Conservation (phyloP, 2,113 vertebrate species). For the Pelusios castaneus region DNA sequence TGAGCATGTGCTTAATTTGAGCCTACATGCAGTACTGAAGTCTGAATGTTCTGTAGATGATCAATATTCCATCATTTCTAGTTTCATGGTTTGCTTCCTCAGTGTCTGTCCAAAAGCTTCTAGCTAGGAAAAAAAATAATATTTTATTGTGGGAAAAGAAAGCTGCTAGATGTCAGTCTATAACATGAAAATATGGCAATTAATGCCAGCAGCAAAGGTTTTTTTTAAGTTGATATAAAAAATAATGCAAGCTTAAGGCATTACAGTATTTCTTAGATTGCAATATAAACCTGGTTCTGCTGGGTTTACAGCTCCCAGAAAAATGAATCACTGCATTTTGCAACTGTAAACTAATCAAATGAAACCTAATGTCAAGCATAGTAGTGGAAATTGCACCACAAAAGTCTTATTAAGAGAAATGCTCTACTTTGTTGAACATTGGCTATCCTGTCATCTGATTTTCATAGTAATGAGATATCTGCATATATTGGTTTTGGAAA, state of each 20-base stretch:
- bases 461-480: too few relatives aligned
- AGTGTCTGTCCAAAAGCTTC: neutral
- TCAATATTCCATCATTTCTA: neutral
- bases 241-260: neutral
- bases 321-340: neutral
- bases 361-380: neutral
- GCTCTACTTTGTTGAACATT: neutral
- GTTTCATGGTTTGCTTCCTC: too few relatives aligned
- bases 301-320: neutral
- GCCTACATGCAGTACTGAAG: neutral
- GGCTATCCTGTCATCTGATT: too few relatives aligned
- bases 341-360: neutral
- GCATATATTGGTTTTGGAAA: neutral
- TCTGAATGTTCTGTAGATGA: neutral
- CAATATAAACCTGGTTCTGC: neutral
- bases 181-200: neutral
- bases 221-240: neutral
- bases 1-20: neutral
- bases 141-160: too few relatives aligned
- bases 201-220: neutral
- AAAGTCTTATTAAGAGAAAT: neutral
- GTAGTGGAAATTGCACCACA: neutral
- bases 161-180: rapidly evolving
- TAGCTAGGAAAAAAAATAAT: neutral
- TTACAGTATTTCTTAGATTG: neutral